Conservation (phyloP, 2,113 vertebrate genomes). For the Macquaria ambigua region DNA sequence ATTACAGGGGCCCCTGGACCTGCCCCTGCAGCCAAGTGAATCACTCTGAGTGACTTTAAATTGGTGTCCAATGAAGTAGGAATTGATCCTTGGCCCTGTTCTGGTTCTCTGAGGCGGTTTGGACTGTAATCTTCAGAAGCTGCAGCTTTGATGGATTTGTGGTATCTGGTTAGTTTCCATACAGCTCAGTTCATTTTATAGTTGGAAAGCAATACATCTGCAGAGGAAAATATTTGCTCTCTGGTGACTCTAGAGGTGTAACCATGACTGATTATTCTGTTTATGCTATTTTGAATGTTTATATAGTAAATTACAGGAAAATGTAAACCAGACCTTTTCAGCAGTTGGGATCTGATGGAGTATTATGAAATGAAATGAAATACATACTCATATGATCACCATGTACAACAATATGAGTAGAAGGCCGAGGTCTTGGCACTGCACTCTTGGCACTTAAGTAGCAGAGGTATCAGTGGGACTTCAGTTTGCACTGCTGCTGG, state of each 20-base stretch:
- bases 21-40: conserved; percentile 80
- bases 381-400: neutral
- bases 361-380: conserved; percentile 13
- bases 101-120: conserved; percentile 74
- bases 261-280: conserved; percentile 17
- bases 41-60: conserved; percentile 82
- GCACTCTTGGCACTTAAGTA: conserved; percentile 3
- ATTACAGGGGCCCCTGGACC: conserved; percentile 78
- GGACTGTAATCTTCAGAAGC: conserved; percentile 63
- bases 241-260: neutral
- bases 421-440: conserved; percentile 1
- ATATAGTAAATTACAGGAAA: neutral
- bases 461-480: conserved; percentile 19
- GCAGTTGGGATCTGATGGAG: neutral
- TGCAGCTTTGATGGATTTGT: conserved; percentile 62
- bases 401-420: neutral
- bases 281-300: conserved; percentile 9
- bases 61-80: conserved; percentile 82
- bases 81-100: conserved; percentile 82
- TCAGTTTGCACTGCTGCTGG: conserved; percentile 32
- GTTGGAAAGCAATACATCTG: conserved; percentile 38
- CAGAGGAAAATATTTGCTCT: conserved; percentile 6
- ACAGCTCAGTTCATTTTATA: conserved; percentile 41
- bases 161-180: conserved; percentile 49
- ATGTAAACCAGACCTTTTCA: neutral